phyloP scores from a whole-genome alignment of 2,113 vertebrate species.

The Oceanites oceanicus region DNA sequence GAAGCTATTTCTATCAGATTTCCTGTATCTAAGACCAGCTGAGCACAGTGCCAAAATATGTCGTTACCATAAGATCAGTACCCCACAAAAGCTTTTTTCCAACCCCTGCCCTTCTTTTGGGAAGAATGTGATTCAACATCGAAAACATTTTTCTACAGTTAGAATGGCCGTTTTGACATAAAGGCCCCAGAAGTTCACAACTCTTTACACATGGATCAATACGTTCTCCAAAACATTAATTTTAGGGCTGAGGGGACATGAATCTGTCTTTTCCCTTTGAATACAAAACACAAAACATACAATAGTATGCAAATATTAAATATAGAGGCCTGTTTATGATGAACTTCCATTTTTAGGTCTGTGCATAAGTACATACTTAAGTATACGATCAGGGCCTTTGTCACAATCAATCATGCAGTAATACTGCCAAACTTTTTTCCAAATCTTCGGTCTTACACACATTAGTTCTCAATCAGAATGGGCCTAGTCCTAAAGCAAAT shows the following conservation, averaged over 20 bases:
- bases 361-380: not conserved
- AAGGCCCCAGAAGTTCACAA: not conserved
- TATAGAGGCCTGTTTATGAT: not conserved
- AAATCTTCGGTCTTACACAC: not conserved
- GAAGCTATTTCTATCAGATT: not conserved
- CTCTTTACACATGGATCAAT: not conserved
- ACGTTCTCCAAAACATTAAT: not conserved
- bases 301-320: not conserved
- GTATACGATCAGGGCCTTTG: not conserved
- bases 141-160: not conserved
- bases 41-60: not conserved
- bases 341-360: not conserved
- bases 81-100: not conserved
- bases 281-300: not conserved
- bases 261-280: not conserved
- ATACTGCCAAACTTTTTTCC: not conserved
- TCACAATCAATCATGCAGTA: not conserved
- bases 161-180: not conserved
- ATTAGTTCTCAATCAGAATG: not conserved
- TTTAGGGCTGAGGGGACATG: not conserved
- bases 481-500: not conserved
- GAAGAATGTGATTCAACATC: not conserved
- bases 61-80: not conserved
- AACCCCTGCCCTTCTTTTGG: not conserved
- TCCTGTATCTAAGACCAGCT: not conserved